Conservation (phyloP, 2,888 invertebrate species). For the Chymomyza amoena region DNA sequence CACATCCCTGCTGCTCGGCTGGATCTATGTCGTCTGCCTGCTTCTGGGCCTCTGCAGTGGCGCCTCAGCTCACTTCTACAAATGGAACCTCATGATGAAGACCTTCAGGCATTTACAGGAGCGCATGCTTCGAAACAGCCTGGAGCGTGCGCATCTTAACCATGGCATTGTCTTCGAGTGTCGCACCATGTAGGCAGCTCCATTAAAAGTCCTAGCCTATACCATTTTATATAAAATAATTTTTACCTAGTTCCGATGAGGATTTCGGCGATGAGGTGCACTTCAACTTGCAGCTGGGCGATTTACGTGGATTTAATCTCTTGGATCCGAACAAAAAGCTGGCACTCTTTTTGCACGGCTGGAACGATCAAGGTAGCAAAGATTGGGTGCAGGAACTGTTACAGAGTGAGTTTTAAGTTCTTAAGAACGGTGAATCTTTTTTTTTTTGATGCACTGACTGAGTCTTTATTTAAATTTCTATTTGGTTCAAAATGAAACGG, state of each 20-base stretch:
- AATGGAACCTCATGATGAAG: slow-evolving; percentile 58
- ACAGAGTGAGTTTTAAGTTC: slow-evolving; percentile 57
- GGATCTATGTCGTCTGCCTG: slow-evolving; percentile 10
- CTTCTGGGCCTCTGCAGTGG: slow-evolving; percentile 20
- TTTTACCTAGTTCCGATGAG: slow-evolving; percentile 55
- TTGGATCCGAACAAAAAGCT: slow-evolving; percentile 64
- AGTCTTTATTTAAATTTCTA: too few species aligned
- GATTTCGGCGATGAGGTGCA: slow-evolving; percentile 59
- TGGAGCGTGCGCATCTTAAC: slow-evolving; percentile 70
- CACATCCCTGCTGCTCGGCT: neutral
- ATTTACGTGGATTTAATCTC: slow-evolving; percentile 68
- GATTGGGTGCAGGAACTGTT: slow-evolving; percentile 75
- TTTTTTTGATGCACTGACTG: neutral
- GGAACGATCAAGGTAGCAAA: slow-evolving; percentile 76
- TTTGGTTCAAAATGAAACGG: too few species aligned
- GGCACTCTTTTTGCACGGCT: slow-evolving; percentile 77
- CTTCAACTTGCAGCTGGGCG: slow-evolving; percentile 69
- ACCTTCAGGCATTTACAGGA: slow-evolving; percentile 70
- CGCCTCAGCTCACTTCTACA: slow-evolving; percentile 32
- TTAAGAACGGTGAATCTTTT: neutral
- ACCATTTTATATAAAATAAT: neutral
- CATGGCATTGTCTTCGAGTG: slow-evolving; percentile 73
- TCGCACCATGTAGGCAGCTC: slow-evolving; percentile 69
- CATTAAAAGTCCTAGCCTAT: neutral
- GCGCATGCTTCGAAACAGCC: slow-evolving; percentile 65